Conservation (phyloP, 2,888 invertebrate genomes). For the Drosophila ustulata region DNA sequence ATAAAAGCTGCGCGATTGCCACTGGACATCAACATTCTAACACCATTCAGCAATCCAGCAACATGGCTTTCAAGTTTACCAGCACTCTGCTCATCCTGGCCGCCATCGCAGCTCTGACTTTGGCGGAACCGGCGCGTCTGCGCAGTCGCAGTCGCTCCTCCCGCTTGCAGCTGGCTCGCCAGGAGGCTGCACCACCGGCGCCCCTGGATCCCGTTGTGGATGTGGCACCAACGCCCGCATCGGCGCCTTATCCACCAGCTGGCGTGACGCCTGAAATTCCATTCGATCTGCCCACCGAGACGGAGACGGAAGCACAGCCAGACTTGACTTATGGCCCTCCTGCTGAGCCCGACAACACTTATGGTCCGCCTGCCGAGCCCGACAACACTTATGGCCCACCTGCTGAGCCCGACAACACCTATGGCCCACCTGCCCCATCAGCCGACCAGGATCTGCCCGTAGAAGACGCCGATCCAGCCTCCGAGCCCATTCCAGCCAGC, state of each 20-base stretch:
- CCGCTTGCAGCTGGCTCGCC: conserved; percentile 68
- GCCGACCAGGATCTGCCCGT: conserved; percentile 52
- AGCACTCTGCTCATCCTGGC: conserved; percentile 63
- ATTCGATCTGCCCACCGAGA: conserved; percentile 75
- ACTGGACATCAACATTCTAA: conserved; percentile 66
- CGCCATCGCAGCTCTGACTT: conserved; percentile 50
- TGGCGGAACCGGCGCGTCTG: conserved; percentile 66
- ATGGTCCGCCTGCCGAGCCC: conserved; percentile 63
- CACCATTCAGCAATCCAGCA: conserved; percentile 51
- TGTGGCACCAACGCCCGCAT: conserved; percentile 48
- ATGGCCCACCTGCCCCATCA: conserved; percentile 64
- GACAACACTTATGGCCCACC: conserved; percentile 70
- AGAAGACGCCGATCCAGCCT: conserved; percentile 43
- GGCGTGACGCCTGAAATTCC: conserved; percentile 78
- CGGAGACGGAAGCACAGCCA: conserved; percentile 76
- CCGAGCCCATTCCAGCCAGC: conserved; percentile 67
- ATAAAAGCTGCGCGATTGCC: conserved; percentile 55
- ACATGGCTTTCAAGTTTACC: conserved; percentile 74
- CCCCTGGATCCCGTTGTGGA: conserved; percentile 52
- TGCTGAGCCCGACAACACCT: conserved; percentile 66
- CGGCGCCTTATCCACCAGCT: conserved; percentile 77
- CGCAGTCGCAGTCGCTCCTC: conserved; percentile 57
- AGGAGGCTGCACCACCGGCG: conserved; percentile 64
- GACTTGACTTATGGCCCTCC: conserved; percentile 72
- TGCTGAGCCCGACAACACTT: conserved; percentile 53